Evolutionary conservation across 2,797 vertebrate genomes (phyloP).

Genomic region (Xiphophorus birchmanni): DNA sequence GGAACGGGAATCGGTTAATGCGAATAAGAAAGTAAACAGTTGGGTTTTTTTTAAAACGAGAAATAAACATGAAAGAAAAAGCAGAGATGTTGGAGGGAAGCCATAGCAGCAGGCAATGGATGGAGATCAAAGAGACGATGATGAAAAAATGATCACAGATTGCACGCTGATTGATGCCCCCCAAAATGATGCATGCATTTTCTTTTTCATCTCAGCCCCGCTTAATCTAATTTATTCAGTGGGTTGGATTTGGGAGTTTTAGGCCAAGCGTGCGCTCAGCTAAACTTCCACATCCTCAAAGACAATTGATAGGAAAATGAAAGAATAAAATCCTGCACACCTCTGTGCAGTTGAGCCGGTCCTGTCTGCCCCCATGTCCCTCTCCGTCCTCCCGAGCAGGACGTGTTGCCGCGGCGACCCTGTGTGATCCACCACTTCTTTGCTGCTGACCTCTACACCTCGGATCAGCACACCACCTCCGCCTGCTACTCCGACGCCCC

Average conservation of each 20-base stretch:
- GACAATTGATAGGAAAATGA: background rate
- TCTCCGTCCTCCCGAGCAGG: constrained; percentile 84
- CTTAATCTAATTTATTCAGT: constrained; percentile 3
- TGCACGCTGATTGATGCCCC: background rate
- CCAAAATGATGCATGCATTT: background rate
- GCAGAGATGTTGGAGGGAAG: background rate
- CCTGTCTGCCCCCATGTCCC: constrained; percentile 77
- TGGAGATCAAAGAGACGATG: constrained; percentile 47
- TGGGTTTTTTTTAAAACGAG: background rate
- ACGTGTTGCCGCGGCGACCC: constrained; percentile 90
- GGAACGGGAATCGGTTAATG: background rate
- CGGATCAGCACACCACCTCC: constrained; percentile 84
- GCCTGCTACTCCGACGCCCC: constrained; percentile 60
- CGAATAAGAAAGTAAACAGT: background rate
- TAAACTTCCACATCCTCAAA: background rate
- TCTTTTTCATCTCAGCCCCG: constrained; percentile 1
- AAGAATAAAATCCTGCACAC: constrained; percentile 44
- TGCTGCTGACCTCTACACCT: constrained; percentile 93
- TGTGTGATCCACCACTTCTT: constrained; percentile 90
- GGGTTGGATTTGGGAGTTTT: background rate
- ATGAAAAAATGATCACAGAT: constrained; percentile 21
- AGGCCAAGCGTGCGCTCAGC: background rate
- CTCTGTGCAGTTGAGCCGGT: constrained; percentile 76
- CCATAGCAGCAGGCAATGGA: constrained; percentile 1
- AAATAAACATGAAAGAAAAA: constrained; percentile 17